Percentiles rank a stretch among this genome's conserved stretches.
Evolutionary conservation across 92 coral and sea anemone species (phyloP).

Genomic region (Chrysogorgia sp.): DNA sequence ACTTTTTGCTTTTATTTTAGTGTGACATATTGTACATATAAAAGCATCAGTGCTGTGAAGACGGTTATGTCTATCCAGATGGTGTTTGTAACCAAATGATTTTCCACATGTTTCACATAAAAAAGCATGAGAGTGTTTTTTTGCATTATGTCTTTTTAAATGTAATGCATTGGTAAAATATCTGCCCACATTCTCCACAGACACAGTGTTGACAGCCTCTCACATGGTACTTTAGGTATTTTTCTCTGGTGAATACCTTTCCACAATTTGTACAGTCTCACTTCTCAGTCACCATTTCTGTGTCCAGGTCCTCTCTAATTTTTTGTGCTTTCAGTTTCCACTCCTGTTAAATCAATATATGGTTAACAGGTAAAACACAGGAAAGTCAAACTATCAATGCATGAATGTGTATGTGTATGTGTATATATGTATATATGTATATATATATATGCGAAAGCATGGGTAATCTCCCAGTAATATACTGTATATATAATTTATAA

Average conservation of each 20-base stretch:
- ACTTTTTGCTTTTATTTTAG: too few relatives aligned
- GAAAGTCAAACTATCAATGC: too few relatives aligned
- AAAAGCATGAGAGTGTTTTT: conserved; percentile 23
- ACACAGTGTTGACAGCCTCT: conserved; percentile 54
- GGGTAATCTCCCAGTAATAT: too few relatives aligned
- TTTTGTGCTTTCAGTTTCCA: conserved; percentile 59
- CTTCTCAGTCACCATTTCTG: conserved; percentile 34
- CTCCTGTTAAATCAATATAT: conserved; percentile 31
- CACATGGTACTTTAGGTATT: conserved; percentile 53
- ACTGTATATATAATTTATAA: too few relatives aligned
- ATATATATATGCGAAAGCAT: too few relatives aligned
- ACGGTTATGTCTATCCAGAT: too few relatives aligned
- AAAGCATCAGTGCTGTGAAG: too few relatives aligned
- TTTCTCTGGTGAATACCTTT: conserved; percentile 42
- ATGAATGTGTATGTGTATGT: too few relatives aligned
- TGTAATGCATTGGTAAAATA: conserved; percentile 34
- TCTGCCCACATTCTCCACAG: conserved; percentile 48
- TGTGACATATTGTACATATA: too few relatives aligned
- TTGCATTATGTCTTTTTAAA: conserved; percentile 45
- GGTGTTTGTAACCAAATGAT: too few relatives aligned
- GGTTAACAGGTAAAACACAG: too few relatives aligned
- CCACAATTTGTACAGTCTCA: conserved; percentile 41
- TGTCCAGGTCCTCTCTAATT: conserved; percentile 57
- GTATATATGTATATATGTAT: too few relatives aligned
- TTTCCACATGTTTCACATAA: conserved; percentile 41